phyloP scores from a whole-genome alignment of 2,888 invertebrate species.

The Blastobasis adustella region DNA sequence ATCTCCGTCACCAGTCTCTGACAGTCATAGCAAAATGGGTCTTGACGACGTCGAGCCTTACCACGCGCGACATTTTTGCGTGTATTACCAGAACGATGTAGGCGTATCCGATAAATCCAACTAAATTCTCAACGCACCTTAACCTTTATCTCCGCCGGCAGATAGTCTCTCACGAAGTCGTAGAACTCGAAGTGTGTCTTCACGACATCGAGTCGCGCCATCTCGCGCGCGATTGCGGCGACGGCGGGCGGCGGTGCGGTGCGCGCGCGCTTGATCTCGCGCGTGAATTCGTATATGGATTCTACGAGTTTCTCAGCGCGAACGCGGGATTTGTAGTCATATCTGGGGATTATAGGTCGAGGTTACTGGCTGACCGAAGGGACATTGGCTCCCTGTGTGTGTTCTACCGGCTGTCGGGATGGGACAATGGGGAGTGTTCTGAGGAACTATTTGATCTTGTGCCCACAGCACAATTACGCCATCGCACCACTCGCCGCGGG shows the following conservation, averaged over 20 bases:
- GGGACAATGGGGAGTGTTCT: no score
- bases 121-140: constrained; percentile 34
- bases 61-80: constrained; percentile 22
- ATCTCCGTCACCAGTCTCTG: constrained; percentile 55
- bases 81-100: no score
- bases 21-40: constrained; percentile 56
- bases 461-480: no score
- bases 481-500: no score
- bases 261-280: constrained; percentile 25
- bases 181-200: constrained; percentile 58
- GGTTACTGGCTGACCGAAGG: no score
- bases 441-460: no score
- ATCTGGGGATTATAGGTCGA: constrained; percentile 26
- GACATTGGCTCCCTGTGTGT: no score
- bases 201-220: constrained; percentile 49
- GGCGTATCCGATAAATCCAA: no score
- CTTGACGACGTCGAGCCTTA: constrained; percentile 39
- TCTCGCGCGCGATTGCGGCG: constrained; percentile 40
- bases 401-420: no score
- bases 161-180: constrained; percentile 49
- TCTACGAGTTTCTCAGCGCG: constrained; percentile 54
- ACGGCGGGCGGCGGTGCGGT: constrained; percentile 30
- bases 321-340: constrained; percentile 56
- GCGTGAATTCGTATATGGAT: constrained; percentile 40
- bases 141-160: constrained; percentile 55